Percentiles rank a stretch among this genome's conserved stretches.
These are phyloP conservation scores for Diplogasteroides magnus DNA, from an alignment of 1,140 invertebrate genomes.

Conservation along the genomic window DNA sequence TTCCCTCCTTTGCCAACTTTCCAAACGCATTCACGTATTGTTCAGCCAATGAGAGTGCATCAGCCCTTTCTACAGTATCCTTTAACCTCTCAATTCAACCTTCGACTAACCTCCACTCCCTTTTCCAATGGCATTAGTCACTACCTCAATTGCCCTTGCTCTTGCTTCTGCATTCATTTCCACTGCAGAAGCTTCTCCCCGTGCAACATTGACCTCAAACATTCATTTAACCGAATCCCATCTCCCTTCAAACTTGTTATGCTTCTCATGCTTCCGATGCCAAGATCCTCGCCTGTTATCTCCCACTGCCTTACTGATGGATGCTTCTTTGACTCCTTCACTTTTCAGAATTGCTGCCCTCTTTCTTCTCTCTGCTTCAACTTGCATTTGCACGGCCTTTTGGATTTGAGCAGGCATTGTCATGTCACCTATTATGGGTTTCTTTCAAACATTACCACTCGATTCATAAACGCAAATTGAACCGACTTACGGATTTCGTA, in stretches of 20 bases:
- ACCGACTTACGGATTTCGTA: slow-evolving; percentile 82
- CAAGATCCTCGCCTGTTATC: slow-evolving; percentile 83
- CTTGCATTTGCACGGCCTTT: slow-evolving; percentile 99
- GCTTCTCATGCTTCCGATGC: slow-evolving; percentile 75
- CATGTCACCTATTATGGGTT: slow-evolving; percentile 66
- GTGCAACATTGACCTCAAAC: slow-evolving; percentile 76
- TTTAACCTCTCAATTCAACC: too few species aligned
- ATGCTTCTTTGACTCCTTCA: slow-evolving; percentile 61
- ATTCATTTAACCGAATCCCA: slow-evolving; percentile 63
- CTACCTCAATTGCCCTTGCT: slow-evolving; percentile 54
- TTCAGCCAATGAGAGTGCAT: slow-evolving; percentile 82
- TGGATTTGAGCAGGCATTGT: slow-evolving; percentile 83
- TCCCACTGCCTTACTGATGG: slow-evolving; percentile 73
- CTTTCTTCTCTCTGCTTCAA: slow-evolving; percentile 93
- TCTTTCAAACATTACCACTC: neutral
- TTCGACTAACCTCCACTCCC: neutral
- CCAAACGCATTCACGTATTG: slow-evolving; percentile 89
- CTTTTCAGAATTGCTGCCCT: slow-evolving; percentile 92
- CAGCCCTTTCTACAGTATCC: slow-evolving; percentile 67
- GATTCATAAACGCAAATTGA: neutral
- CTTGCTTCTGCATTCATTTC: slow-evolving; percentile 68
- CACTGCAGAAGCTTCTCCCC: slow-evolving; percentile 70
- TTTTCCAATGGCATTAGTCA: slow-evolving; percentile 17
- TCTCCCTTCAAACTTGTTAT: slow-evolving; percentile 66
- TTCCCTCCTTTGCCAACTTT: slow-evolving; percentile 82